Conservation (phyloP, 2,797 vertebrate species). For the Buphagus erythrorhynchus region DNA sequence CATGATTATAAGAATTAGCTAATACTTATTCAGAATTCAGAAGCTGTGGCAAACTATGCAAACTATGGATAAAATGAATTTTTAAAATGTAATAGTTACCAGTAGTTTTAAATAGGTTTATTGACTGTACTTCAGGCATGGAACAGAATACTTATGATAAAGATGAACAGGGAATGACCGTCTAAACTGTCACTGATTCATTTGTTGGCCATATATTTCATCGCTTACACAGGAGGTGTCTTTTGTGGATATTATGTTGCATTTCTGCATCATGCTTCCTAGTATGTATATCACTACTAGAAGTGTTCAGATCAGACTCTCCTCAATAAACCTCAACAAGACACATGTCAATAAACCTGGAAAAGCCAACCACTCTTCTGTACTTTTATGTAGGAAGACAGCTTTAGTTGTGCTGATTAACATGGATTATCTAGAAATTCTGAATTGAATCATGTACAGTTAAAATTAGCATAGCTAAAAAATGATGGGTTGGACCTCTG, state of each 20-base stretch:
- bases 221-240: fast-evolving
- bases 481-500: neutral
- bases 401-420: neutral
- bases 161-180: neutral
- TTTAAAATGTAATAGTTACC: neutral
- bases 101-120: neutral
- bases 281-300: neutral
- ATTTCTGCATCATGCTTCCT: neutral
- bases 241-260: neutral
- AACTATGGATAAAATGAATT: neutral
- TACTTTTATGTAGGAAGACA: neutral
- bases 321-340: too few species aligned
- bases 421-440: neutral
- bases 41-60: neutral
- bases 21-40: neutral
- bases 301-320: neutral
- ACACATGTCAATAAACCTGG: neutral
- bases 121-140: neutral
- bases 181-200: neutral
- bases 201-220: neutral
- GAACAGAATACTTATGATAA: neutral
- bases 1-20: neutral
- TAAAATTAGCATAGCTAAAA: neutral
- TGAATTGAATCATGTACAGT: neutral
- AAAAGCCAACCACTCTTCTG: neutral